Conservation (phyloP, 1,140 invertebrate species). For the Papilio helenus region DNA sequence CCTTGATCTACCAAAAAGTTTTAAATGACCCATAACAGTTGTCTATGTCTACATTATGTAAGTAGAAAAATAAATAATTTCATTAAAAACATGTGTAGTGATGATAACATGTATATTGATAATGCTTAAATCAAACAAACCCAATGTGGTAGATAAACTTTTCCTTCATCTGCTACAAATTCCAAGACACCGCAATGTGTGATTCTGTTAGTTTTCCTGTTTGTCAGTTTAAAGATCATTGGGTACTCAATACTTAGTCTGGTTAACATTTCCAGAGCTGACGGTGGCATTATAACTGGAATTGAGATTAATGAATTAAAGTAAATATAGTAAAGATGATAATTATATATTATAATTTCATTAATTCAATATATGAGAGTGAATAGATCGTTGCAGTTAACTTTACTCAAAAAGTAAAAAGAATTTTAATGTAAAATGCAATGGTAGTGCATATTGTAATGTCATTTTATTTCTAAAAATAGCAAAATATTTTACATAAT, state of each 20-base stretch:
- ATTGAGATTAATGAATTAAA: constrained; percentile 60
- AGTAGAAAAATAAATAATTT: no score
- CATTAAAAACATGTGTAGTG: no score
- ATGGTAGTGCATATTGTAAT: constrained; percentile 31
- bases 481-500: constrained; percentile 12
- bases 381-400: background rate
- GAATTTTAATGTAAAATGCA: background rate
- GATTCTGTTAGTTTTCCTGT: constrained; percentile 91
- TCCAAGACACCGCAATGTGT: constrained; percentile 99
- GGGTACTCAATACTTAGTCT: constrained; percentile 98
- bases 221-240: constrained; percentile 99
- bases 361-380: background rate
- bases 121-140: constrained; percentile 79
- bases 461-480: background rate
- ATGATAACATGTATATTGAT: background rate
- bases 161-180: constrained; percentile 99
- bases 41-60: no score
- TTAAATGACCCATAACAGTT: no score
- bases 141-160: constrained; percentile 99
- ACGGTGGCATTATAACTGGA: constrained; percentile 98
- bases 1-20: no score
- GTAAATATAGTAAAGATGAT: background rate
- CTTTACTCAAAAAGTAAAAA: background rate
- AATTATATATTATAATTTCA: background rate
- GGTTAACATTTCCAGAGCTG: constrained; percentile 95